A percentile compares a stretch with the other conserved stretches of the same genome.
Evolutionary conservation across 2,797 vertebrate genomes (phyloP).

Genomic region (Helostoma temminkii): DNA sequence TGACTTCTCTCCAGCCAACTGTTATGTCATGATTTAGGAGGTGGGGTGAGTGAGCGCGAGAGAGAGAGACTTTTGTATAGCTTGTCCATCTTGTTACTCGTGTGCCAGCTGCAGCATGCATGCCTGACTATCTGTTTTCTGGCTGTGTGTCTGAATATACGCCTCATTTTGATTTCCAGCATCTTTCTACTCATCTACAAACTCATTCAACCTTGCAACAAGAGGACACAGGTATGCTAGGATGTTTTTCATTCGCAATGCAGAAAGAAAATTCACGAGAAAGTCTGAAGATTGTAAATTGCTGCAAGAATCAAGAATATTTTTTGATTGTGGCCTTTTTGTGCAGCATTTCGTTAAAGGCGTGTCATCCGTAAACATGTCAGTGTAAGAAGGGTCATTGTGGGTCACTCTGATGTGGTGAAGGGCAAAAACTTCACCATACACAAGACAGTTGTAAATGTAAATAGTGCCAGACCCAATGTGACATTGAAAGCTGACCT

Average conservation of each 20-base stretch:
- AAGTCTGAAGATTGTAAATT: background rate
- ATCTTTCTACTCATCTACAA: slow-evolving; percentile 57
- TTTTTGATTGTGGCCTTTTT: slow-evolving; percentile 10
- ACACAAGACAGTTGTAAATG: slow-evolving; percentile 6
- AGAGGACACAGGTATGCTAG: slow-evolving; percentile 75
- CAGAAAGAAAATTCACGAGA: slow-evolving; percentile 19
- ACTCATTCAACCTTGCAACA: slow-evolving; percentile 38
- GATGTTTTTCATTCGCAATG: slow-evolving; percentile 14
- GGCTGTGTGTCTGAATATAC: slow-evolving; percentile 62
- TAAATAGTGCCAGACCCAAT: slow-evolving; percentile 1
- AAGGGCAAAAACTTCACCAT: slow-evolving; percentile 49
- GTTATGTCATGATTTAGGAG: slow-evolving; percentile 74
- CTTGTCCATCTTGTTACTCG: slow-evolving; percentile 69
- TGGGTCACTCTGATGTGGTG: slow-evolving; percentile 23
- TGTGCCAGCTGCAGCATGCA: slow-evolving; percentile 65
- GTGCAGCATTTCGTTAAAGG: slow-evolving; percentile 3
- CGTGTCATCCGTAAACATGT: slow-evolving; percentile 20
- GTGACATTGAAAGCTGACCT: slow-evolving; percentile 74
- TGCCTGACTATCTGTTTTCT: slow-evolving; percentile 65
- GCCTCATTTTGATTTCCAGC: slow-evolving; percentile 47
- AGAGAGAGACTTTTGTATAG: slow-evolving; percentile 48
- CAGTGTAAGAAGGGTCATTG: slow-evolving; percentile 28
- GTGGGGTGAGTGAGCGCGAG: slow-evolving; percentile 46
- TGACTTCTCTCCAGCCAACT: slow-evolving; percentile 56
- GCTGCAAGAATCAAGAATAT: slow-evolving; percentile 4